Conservation (phyloP, 2,888 invertebrate genomes). For the Buathra laborator region DNA sequence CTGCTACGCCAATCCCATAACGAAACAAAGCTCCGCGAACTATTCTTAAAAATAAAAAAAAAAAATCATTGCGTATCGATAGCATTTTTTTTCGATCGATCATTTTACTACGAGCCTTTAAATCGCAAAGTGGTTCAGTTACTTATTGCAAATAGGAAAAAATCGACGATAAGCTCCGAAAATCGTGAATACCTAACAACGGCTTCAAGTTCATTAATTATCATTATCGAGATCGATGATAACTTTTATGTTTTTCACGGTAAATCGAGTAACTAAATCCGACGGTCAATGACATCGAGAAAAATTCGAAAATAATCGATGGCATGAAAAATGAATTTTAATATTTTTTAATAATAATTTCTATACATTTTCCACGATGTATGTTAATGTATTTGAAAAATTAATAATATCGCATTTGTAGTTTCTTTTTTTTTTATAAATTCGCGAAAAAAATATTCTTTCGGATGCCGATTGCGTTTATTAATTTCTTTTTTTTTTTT, state of each 20-base stretch:
- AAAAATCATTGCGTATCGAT: not conserved
- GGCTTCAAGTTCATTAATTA: not conserved
- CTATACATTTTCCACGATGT: too few species aligned
- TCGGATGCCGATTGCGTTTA: too few species aligned
- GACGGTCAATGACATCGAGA: too few species aligned
- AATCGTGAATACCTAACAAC: not conserved
- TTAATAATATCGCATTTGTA: too few species aligned
- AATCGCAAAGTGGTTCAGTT: not conserved
- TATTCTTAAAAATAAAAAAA: not conserved
- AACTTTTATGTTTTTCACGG: not conserved
- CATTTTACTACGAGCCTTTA: too few species aligned
- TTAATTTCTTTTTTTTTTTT: not conserved
- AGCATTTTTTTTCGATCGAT: not conserved
- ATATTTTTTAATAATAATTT: too few species aligned
- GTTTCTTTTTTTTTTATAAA: too few species aligned
- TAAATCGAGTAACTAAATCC: too few species aligned
- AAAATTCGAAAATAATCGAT: too few species aligned
- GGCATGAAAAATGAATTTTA: too few species aligned
- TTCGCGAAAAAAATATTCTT: too few species aligned
- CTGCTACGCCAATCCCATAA: slow-evolving; percentile 17
- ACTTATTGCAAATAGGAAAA: not conserved
- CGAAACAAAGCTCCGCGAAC: not conserved
- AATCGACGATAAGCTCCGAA: not conserved
- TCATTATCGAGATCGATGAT: not conserved
- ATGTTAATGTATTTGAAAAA: too few species aligned